Evolutionary conservation across 2,113 vertebrate species (phyloP).

Genomic region (Brienomyrus longianalis): DNA sequence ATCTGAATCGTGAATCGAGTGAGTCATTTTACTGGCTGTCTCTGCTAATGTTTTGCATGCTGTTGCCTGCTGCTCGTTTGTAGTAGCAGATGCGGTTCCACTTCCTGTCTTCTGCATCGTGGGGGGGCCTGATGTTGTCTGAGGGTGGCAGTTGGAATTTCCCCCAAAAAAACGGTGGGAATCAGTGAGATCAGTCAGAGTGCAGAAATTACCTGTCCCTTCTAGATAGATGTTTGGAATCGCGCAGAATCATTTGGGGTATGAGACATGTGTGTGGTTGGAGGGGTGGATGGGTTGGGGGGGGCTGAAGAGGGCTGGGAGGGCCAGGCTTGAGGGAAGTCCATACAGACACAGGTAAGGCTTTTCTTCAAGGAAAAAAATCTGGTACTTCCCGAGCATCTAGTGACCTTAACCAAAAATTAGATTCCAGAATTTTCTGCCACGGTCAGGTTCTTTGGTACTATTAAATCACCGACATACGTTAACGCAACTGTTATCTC

Average conservation of each 20-base stretch:
- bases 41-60: not conserved
- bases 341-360: not conserved
- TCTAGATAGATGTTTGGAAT: not conserved
- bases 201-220: not conserved
- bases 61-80: not conserved
- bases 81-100: not conserved
- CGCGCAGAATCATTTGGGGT: not conserved
- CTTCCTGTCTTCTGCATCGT: not conserved
- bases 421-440: not conserved
- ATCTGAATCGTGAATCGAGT: not conserved
- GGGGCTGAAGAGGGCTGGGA: not conserved
- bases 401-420: not conserved
- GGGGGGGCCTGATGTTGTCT: not conserved
- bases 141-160: not conserved
- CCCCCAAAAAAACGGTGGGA: not conserved
- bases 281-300: not conserved
- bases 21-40: not conserved
- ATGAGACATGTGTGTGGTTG: not conserved
- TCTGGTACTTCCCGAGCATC: not conserved
- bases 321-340: not conserved
- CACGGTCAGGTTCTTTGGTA: not conserved
- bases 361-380: not conserved
- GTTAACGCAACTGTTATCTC: not conserved
- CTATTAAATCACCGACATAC: not conserved
- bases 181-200: not conserved